Base-by-base conservation (phyloP, 2,113 vertebrate species). In the Scophthalmus maximus region DNA sequence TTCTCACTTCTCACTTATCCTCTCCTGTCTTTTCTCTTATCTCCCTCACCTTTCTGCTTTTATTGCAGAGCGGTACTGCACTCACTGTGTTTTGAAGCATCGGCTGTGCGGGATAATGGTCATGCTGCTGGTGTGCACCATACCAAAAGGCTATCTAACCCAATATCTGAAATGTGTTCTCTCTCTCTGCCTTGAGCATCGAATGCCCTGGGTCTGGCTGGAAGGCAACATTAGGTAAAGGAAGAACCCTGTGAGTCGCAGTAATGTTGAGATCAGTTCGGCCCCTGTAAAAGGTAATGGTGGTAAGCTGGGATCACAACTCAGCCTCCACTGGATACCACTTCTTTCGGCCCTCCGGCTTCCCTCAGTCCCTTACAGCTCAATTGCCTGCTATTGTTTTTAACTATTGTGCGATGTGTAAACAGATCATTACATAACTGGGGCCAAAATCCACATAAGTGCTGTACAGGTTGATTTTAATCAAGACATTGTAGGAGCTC, bases 161-260 rank as follows among this genome's bases (percentile, higher is more conserved):
- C 44, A 20, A 70, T 51, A 71, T 67, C 52, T 60, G 22, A 36
- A 38, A 26, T 4, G 17, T 40, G 12, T 44, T 40, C 25, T 60
- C 4, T 53, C 42, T 68, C 1, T 51, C 18, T 2, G 50, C 78
- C 70, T 46, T 46, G 11, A 65, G 74, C 71, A 6, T 38, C 25
- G 52, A 64, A 47, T 15, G 72, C 77, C 60, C 23, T 22, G n/a
- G 27, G 64, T 73, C 52, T 79, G 57, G 38, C 79, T 75, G 22
- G 36, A 73, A 69, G 73, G 77, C 75, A 79, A 7, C 34, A 70
- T 83, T 55, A 58, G 34, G 25, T 57, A 29, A 62, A 66, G 58
- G 25, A 72, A 79, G 55, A 78, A 42, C 11, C 25, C 5, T 52
- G 20, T 65, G 52, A 60, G 50, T 82, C 27, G 2, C 46, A 53